phyloP scores from a whole-genome alignment of 2,113 vertebrate genomes.

The Stercorarius parasiticus region DNA sequence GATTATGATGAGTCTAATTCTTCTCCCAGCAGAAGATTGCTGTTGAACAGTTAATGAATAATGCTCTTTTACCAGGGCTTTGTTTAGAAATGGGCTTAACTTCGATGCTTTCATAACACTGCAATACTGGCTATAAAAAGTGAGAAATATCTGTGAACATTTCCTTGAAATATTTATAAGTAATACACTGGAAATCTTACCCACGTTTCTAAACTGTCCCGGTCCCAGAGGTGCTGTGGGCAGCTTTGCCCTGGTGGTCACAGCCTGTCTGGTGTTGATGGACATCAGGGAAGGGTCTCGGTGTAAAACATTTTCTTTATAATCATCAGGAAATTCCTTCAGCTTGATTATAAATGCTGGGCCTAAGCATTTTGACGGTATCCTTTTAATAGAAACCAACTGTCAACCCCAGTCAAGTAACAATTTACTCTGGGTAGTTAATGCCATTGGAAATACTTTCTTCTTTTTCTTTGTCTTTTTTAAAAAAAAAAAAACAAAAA shows the following conservation, averaged over 20 bases:
- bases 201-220: background rate
- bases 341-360: background rate
- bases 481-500: background rate
- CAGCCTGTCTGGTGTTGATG: background rate
- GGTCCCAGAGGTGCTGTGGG: background rate
- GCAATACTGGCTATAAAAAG: background rate
- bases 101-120: background rate
- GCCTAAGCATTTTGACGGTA: background rate
- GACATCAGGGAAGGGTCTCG: background rate
- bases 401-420: background rate
- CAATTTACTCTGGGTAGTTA: background rate
- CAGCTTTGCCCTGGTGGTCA: background rate
- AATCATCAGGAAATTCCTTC: background rate
- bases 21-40: background rate
- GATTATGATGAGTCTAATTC: background rate
- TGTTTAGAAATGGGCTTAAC: background rate
- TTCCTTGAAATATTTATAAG: background rate
- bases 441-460: background rate
- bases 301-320: background rate
- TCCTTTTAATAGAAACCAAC: constrained; percentile 1
- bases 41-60: background rate
- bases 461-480: background rate
- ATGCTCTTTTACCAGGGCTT: background rate
- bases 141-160: background rate
- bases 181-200: background rate